A percentile compares a stretch with the other conserved stretches of the same genome.
phyloP scores from a whole-genome alignment of 2,797 vertebrate species.

The Melanotaenia trifasciata region DNA sequence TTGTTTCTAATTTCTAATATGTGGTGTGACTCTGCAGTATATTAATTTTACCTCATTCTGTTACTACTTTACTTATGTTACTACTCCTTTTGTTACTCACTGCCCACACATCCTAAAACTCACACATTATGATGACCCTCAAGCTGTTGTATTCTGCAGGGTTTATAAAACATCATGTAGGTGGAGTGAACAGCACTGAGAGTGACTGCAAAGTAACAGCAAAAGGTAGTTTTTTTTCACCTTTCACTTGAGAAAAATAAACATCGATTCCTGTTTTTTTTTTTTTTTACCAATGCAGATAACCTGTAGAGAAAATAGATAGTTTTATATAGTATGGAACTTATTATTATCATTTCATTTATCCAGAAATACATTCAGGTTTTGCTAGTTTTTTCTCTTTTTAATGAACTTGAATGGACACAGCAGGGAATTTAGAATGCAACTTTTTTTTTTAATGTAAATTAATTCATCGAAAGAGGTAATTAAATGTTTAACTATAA shows the following conservation, averaged over 20 bases:
- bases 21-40: not conserved
- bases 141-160: constrained; percentile 3
- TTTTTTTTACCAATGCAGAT: not conserved
- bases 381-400: not conserved
- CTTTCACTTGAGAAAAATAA: not conserved
- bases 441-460: not conserved
- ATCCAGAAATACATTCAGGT: not conserved
- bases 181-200: not conserved
- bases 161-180: not conserved
- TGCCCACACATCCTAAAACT: constrained; percentile 7
- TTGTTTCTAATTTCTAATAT: not conserved
- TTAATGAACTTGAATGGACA: not conserved
- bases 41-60: not conserved
- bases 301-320: not conserved
- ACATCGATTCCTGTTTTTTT: not conserved
- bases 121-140: not conserved
- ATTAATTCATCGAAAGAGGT: too few species aligned
- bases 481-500: too few species aligned
- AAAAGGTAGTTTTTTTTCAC: not conserved
- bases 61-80: not conserved
- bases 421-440: not conserved
- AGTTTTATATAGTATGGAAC: too few species aligned
- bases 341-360: not conserved
- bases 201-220: constrained; percentile 16
- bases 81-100: constrained; percentile 11